These are phyloP conservation scores for Chelonia mydas DNA, from an alignment of 2,797 vertebrate genomes.

Conservation along the genomic window DNA sequence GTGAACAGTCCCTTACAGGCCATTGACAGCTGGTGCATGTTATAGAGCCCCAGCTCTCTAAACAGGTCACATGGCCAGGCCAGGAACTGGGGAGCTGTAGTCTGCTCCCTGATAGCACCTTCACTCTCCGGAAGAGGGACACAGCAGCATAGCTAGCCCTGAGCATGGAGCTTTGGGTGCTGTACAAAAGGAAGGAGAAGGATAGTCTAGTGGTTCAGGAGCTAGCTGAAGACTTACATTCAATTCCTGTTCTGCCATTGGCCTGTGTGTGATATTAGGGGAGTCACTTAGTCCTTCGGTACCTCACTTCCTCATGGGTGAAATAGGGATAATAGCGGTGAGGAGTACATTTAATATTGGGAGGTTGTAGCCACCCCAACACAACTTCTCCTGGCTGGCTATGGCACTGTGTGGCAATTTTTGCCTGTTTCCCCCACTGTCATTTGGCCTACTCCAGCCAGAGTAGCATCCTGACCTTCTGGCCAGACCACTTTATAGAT, in stretches of 20 bases:
- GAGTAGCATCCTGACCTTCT: not conserved
- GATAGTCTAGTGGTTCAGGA: not conserved
- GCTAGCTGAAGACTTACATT: not conserved
- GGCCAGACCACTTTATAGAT: not conserved
- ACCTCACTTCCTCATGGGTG: not conserved
- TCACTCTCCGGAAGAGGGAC: not conserved
- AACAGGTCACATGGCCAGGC: not conserved
- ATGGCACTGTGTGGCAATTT: not conserved
- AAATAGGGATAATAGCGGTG: not conserved
- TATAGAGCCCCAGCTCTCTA: slow-evolving; percentile 7
- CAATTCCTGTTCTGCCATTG: not conserved
- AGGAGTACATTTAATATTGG: not conserved
- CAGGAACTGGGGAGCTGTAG: not conserved
- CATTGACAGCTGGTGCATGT: not conserved
- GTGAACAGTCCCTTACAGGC: not conserved
- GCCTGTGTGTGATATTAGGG: not conserved
- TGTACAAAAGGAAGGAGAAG: not conserved
- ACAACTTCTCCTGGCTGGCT: not conserved
- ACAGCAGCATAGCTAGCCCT: not conserved
- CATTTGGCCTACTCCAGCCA: not conserved
- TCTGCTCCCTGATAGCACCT: not conserved
- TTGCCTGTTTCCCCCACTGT: not conserved
- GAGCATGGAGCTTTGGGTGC: not conserved
- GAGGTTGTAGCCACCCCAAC: not conserved
- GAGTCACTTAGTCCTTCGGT: not conserved